These are phyloP conservation scores for Pomatostomus ruficeps DNA, from an alignment of 2,113 vertebrate genomes.

Conservation along the genomic window DNA sequence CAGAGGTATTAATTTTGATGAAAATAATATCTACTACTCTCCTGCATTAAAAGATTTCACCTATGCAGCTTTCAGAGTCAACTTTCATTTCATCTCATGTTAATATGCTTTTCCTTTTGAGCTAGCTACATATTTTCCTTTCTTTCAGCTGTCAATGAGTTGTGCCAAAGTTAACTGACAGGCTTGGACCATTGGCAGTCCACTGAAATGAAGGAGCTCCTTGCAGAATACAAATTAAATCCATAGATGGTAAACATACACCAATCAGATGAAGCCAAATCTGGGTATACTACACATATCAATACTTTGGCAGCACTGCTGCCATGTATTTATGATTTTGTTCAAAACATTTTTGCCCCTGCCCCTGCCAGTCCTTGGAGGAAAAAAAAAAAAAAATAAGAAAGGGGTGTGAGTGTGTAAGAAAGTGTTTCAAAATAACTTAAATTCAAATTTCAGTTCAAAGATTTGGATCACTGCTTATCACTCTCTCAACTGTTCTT, in stretches of 20 bases:
- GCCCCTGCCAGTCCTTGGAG: not conserved
- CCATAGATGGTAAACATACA: not conserved
- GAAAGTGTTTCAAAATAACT: not conserved
- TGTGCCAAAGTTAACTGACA: not conserved
- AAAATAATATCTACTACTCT: not conserved
- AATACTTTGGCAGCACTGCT: not conserved
- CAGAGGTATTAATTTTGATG: not conserved
- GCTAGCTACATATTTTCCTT: not conserved
- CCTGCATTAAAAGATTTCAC: not conserved
- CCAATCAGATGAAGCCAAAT: not conserved
- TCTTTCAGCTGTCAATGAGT: not conserved
- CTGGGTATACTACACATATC: not conserved
- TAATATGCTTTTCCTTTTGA: not conserved
- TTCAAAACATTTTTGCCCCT: not conserved
- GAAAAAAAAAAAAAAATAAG: not conserved
- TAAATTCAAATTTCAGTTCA: not conserved
- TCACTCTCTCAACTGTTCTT: not conserved
- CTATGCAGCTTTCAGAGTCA: not conserved
- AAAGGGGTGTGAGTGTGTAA: fast-evolving
- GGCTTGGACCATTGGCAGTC: not conserved
- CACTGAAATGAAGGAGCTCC: not conserved
- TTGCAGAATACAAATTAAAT: not conserved
- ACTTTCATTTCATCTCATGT: not conserved
- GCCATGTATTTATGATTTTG: not conserved
- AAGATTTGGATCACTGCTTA: not conserved